Evolutionary conservation across 2,888 invertebrate genomes (phyloP), one percentile per base, ranked within the genome.

Genomic region (Serripes groenlandicus): DNA sequence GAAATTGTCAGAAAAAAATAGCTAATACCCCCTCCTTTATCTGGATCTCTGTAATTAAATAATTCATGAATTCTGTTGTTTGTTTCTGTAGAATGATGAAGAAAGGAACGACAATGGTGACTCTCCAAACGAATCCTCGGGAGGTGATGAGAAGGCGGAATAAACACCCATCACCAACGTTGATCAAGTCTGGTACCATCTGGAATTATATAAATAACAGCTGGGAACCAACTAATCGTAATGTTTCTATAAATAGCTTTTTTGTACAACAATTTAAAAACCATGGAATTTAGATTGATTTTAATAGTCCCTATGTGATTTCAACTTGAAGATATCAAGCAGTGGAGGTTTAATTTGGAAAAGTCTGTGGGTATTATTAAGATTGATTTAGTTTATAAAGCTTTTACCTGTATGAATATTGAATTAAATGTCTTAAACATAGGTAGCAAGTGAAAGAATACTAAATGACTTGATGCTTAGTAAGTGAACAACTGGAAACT

Each of bases 171-270:
- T 60, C 75, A 69, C 42, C 75, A 35, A 18, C 26, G 15, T 5
- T 58, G 34, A 62, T 49, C 52, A 62, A 69, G 80, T 76, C 77
- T 79, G 85, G 82, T 80, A 85, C 82, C 85, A 85, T 81, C 85
- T 85, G 85, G 85, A 82, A 78, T 69, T 78, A 35, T 58, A 26
- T 62, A 35, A 71, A 18, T 32, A 85, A 85, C 85, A 85, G 85
- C 85, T 85, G 81, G 85, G 77, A 76, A 85, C 85, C 85, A 85
- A 85, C 85, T 66, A n/a, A n/a, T n/a, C n/a, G n/a, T n/a, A n/a
- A n/a, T n/a, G n/a, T n/a, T n/a, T n/a, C n/a, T 71, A 32, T 42
- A 70, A 70, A 62, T 66, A 66, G 66, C 34, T 42, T 66, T 66
- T 58, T 74, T 62, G 35, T 74, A 49, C 30, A n/a, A 49, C 30